Evolutionary conservation across 2,888 invertebrate genomes (phyloP), one percentile per base, ranked within the genome.

Genomic region (Cenopis cana): DNA sequence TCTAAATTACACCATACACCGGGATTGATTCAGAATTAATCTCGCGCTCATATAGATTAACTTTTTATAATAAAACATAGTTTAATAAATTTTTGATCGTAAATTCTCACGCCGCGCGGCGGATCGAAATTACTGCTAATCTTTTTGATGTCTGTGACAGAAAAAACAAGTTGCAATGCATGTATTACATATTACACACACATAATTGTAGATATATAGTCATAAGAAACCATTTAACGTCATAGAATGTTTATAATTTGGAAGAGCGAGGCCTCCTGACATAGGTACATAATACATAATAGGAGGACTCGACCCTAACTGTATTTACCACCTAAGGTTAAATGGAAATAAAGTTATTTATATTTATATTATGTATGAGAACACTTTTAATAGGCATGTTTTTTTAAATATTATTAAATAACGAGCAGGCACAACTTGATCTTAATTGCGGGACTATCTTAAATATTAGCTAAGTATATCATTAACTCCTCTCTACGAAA

Each of bases 21-120:
- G 82, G 85, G 87, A 92, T 92, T 90, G 90, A 92, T 91, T 91
- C 81, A 80, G 89, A 88, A 91, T 90, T 89, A 91, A 91, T 91
- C 89, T 89, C 78, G 79, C 81, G 79, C 82, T 82, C 77, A 79
- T 79, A 75, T 73, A 82, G 82, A 85, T 83, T 83, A 82, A 83
- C 81, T 78, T 73, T 78, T 83, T 84, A 80, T 81, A 76, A 76
- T 68, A 46, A 71, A 74, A 68, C 64, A 60, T 68, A 73, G 74
- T 52, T 71, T 77, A 75, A 75, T 77, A 77, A 75, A 74, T 77
- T 75, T 75, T 74, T 76, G 76, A 78, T 77, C 77, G 75, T 73
- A 73, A 75, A 67, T 76, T 74, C 74, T 76, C 74, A 75, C 69
- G 72, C 72, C 52, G 38, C 29, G 60, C 46, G 56, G 57, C 17